Conservation (phyloP, 2,113 vertebrate genomes). For the Charina bottae region DNA sequence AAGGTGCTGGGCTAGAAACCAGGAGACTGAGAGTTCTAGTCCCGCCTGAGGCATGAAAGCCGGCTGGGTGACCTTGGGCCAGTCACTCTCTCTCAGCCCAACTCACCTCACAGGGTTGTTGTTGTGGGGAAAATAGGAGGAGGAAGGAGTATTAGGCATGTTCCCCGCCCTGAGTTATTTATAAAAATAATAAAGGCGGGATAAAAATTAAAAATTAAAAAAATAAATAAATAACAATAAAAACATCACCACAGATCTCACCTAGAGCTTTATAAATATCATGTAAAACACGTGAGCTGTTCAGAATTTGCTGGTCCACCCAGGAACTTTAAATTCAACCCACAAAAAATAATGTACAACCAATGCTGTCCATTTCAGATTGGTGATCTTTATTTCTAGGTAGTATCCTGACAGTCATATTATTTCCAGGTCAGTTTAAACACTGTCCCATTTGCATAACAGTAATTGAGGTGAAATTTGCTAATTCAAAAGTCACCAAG, state of each 20-base stretch:
- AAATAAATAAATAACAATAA: not conserved
- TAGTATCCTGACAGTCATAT: not conserved
- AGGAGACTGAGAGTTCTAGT: no score
- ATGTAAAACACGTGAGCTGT: not conserved
- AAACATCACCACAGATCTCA: not conserved
- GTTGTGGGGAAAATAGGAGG: no score
- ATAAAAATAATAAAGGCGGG: no score
- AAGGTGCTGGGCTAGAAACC: no score
- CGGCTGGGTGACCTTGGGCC: no score
- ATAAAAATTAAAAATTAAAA: no score
- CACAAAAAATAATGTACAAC: not conserved
- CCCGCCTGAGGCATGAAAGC: no score
- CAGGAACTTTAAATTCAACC: not conserved
- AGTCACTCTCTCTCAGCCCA: no score
- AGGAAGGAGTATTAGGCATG: no score
- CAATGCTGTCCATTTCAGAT: not conserved
- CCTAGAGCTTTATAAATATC: not conserved
- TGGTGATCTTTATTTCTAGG: not conserved
- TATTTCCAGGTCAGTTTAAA: not conserved
- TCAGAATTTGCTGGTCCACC: not conserved
- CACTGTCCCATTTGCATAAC: not conserved
- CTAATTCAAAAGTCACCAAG: not conserved
- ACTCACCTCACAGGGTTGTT: no score
- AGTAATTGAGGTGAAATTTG: not conserved
- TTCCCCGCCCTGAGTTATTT: no score